phyloP scores from a whole-genome alignment of 2,113 vertebrate genomes.

The Sigmodon hispidus region DNA sequence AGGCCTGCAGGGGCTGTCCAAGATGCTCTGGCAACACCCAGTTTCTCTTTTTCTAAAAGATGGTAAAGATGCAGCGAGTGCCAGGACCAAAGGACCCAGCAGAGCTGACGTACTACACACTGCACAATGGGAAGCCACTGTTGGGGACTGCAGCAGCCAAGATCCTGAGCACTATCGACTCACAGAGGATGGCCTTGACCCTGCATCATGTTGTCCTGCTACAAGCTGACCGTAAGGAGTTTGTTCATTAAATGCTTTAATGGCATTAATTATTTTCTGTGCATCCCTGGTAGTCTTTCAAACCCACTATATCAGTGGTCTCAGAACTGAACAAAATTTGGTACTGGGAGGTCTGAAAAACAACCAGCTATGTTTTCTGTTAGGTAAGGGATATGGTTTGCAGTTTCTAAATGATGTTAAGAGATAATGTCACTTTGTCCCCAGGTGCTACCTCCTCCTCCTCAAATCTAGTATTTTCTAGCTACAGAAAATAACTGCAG shows the following conservation, averaged over 20 bases:
- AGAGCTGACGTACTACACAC: slow-evolving; percentile 96
- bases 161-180: slow-evolving; percentile 96
- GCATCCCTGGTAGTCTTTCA: neutral
- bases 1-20: neutral
- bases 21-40: neutral
- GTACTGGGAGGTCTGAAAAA: neutral
- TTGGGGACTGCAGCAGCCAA: slow-evolving; percentile 95
- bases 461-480: neutral
- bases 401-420: neutral
- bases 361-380: neutral
- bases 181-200: slow-evolving; percentile 97
- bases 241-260: neutral
- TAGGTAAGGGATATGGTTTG: neutral
- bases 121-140: slow-evolving; percentile 92
- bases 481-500: neutral
- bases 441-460: neutral
- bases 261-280: neutral
- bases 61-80: slow-evolving; percentile 95
- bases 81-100: slow-evolving; percentile 94
- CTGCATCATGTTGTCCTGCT: slow-evolving; percentile 97
- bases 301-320: neutral
- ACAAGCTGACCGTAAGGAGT: slow-evolving; percentile 96
- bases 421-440: neutral
- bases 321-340: neutral
- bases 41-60: slow-evolving; percentile 85